These are phyloP conservation scores for Nyctereutes procyonoides DNA, from an alignment of 2,113 vertebrate genomes.

Conservation along the genomic window DNA sequence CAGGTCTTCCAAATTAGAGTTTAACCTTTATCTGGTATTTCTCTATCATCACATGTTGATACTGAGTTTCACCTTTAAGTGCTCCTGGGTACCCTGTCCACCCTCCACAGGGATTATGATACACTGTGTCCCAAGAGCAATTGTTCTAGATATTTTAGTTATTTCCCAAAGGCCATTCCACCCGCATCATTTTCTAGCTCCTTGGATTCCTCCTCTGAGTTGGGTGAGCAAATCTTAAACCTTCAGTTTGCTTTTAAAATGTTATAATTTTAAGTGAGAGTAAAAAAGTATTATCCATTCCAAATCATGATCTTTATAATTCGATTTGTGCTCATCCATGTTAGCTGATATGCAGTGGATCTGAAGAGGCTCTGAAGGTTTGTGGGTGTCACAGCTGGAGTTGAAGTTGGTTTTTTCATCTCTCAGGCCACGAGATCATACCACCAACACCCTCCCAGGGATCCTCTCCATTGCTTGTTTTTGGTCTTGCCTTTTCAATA, in stretches of 20 bases:
- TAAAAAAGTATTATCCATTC: neutral
- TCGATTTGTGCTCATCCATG: neutral
- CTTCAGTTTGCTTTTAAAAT: neutral
- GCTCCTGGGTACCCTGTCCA: accelerated
- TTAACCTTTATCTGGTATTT: neutral
- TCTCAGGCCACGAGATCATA: neutral
- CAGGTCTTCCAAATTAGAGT: neutral
- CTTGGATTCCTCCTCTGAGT: neutral
- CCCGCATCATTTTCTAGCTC: neutral
- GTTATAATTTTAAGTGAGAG: neutral
- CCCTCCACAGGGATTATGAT: accelerated
- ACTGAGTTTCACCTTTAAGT: neutral
- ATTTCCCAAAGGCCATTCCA: neutral
- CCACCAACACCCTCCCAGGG: accelerated
- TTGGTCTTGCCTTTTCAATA: neutral
- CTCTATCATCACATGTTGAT: too few relatives aligned
- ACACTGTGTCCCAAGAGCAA: neutral
- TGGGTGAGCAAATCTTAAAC: neutral
- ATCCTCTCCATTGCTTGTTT: neutral
- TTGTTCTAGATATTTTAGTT: neutral
- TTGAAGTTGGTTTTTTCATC: neutral
- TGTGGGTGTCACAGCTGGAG: neutral
- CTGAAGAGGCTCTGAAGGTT: neutral
- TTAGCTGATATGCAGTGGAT: neutral
- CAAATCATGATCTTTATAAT: neutral